Evolutionary conservation across 1,140 invertebrate species (phyloP).

Genomic region (Rhyzopertha dominica): DNA sequence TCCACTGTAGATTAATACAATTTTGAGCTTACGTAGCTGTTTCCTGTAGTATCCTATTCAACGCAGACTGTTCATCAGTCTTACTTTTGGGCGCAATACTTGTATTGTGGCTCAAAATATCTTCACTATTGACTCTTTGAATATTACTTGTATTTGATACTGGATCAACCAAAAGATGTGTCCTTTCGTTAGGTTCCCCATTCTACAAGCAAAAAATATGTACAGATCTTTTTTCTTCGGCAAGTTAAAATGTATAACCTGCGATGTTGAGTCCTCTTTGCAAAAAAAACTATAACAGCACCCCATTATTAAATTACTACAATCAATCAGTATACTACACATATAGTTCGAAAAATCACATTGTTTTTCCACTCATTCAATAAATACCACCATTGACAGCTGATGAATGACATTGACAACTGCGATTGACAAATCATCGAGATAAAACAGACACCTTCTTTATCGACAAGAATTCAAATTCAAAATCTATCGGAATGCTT

Average conservation of each 20-base stretch:
- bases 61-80: slow-evolving; percentile 80
- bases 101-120: slow-evolving; percentile 56
- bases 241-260: slow-evolving; percentile 27
- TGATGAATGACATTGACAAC: too few relatives aligned
- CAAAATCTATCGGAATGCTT: too few relatives aligned
- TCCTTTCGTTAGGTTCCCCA: slow-evolving; percentile 61
- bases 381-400: too few relatives aligned
- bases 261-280: slow-evolving; percentile 41
- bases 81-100: slow-evolving; percentile 70
- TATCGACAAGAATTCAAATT: too few relatives aligned
- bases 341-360: too few relatives aligned
- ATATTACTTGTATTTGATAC: slow-evolving; percentile 61
- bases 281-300: slow-evolving; percentile 46
- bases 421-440: too few relatives aligned
- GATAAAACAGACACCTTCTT: too few relatives aligned
- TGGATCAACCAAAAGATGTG: slow-evolving; percentile 62
- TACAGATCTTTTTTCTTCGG: slow-evolving; percentile 10
- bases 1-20: slow-evolving; percentile 15
- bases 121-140: slow-evolving; percentile 60
- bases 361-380: too few relatives aligned
- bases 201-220: slow-evolving; percentile 42
- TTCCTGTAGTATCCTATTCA: slow-evolving; percentile 81
- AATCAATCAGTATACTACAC: too few relatives aligned
- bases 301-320: too few relatives aligned
- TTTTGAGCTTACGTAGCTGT: slow-evolving; percentile 70